phyloP scores from a whole-genome alignment of 2,113 vertebrate genomes.

The Labeo rohita region DNA sequence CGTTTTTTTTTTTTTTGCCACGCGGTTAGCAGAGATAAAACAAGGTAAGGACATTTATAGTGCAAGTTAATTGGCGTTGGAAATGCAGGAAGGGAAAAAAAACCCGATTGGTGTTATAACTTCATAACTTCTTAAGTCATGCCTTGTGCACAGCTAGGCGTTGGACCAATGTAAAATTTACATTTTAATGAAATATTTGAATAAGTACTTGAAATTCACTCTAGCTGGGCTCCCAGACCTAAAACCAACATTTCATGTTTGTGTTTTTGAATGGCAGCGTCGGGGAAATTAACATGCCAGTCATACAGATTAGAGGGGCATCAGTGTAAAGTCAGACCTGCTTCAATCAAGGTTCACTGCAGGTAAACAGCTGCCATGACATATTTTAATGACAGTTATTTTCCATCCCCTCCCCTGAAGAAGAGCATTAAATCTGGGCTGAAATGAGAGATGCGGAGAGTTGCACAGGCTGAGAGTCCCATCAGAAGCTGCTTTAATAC shows the following conservation, averaged over 20 bases:
- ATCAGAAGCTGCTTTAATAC: conserved; percentile 10
- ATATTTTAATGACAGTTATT: conserved; percentile 69
- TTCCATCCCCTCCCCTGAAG: neutral
- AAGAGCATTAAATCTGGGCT: conserved; percentile 53
- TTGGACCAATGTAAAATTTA: conserved; percentile 80
- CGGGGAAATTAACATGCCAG: conserved; percentile 82
- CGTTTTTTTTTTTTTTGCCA: conserved; percentile 69
- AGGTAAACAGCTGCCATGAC: conserved; percentile 78
- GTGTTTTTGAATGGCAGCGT: conserved; percentile 84
- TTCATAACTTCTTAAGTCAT: conserved; percentile 85
- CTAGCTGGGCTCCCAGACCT: conserved; percentile 76
- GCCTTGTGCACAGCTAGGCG: conserved; percentile 82
- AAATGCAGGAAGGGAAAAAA: conserved; percentile 50
- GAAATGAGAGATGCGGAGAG: conserved; percentile 48
- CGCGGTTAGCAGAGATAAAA: conserved; percentile 73
- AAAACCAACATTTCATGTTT: conserved; percentile 85
- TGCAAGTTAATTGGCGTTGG: conserved; percentile 78
- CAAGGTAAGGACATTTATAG: conserved; percentile 76
- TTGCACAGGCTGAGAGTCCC: conserved; percentile 9
- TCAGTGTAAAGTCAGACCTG: conserved; percentile 79
- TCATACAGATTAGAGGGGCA: conserved; percentile 81
- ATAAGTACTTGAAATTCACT: conserved; percentile 86
- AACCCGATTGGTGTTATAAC: conserved; percentile 74
- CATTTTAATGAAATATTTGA: conserved; percentile 90
- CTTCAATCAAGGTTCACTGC: conserved; percentile 77